phyloP scores from a whole-genome alignment of 2,113 vertebrate species.

The Tragelaphus imberbis region DNA sequence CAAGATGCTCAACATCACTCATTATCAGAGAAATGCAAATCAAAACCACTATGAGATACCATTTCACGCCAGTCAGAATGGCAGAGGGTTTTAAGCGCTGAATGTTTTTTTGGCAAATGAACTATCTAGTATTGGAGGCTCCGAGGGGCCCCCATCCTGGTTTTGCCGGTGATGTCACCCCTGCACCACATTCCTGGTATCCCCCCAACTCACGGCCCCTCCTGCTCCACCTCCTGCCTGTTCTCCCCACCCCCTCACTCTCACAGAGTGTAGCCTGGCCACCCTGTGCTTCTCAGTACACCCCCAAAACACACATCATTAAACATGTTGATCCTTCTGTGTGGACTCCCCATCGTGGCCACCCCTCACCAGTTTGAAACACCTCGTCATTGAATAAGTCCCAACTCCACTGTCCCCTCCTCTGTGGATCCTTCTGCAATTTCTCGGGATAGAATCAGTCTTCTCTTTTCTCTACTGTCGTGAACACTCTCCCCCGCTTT shows the following conservation, averaged over 20 bases:
- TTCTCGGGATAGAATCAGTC: not conserved
- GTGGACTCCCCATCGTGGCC: not conserved
- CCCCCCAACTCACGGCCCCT: not conserved
- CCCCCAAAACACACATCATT: not conserved
- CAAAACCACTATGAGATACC: too few species aligned
- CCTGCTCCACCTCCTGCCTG: not conserved
- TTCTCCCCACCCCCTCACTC: not conserved
- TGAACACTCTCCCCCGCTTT: not conserved
- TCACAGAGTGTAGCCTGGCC: too few species aligned
- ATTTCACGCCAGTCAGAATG: too few species aligned
- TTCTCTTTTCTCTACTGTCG: not conserved
- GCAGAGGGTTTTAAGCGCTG: not conserved
- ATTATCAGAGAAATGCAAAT: too few species aligned
- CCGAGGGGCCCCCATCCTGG: rapidly evolving
- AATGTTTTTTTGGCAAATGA: not conserved
- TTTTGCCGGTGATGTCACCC: not conserved
- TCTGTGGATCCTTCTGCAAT: not conserved
- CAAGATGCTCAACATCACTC: too few species aligned
- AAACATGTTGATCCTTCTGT: not conserved
- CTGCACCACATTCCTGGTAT: rapidly evolving
- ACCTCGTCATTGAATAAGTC: not conserved
- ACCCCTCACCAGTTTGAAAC: not conserved
- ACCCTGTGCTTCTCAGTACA: not conserved
- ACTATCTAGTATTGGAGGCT: not conserved
- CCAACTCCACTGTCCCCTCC: not conserved